These are phyloP conservation scores for Eristalis intricaria DNA, from an alignment of 2,888 invertebrate genomes.

Conservation along the genomic window DNA sequence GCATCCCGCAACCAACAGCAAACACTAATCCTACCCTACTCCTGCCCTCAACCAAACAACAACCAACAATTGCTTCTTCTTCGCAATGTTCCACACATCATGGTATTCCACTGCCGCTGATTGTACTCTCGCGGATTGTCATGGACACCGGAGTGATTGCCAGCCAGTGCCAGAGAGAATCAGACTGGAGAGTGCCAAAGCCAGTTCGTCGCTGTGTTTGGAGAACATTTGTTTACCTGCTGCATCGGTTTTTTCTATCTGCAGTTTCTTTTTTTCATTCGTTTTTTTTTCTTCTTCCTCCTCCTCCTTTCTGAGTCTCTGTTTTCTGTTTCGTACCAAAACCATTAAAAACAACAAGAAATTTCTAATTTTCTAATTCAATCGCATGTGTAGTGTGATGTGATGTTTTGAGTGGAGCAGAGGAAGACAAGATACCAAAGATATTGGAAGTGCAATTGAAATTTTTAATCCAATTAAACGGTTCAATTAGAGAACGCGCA, in stretches of 20 bases:
- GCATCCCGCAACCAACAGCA: too few relatives aligned
- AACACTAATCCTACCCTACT: background rate
- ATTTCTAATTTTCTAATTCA: conserved; percentile 8
- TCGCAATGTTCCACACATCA: conserved; percentile 19
- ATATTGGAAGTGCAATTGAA: conserved; percentile 26
- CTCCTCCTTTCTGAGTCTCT: background rate
- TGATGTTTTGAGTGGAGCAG: background rate
- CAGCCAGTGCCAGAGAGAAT: background rate
- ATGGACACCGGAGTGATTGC: conserved; percentile 48
- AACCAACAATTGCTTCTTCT: background rate
- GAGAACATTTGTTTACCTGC: conserved; percentile 61
- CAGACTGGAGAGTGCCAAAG: background rate
- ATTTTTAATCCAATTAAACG: conserved; percentile 62
- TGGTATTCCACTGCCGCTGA: conserved; percentile 40
- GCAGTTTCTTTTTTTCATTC: conserved; percentile 12
- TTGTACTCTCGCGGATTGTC: conserved; percentile 41
- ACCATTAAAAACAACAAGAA: background rate
- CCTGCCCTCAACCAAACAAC: background rate
- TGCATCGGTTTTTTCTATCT: conserved; percentile 26
- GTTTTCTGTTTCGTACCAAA: background rate
- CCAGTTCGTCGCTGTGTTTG: conserved; percentile 51
- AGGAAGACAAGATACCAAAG: conserved; percentile 38
- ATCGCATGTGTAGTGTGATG: background rate
- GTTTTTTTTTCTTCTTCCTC: conserved; percentile 9
- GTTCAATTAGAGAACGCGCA: conserved; percentile 35